Percentiles rank a stretch among this genome's conserved stretches.
phyloP scores from a whole-genome alignment of 1,140 invertebrate genomes.

The Solenopsis fugax region DNA sequence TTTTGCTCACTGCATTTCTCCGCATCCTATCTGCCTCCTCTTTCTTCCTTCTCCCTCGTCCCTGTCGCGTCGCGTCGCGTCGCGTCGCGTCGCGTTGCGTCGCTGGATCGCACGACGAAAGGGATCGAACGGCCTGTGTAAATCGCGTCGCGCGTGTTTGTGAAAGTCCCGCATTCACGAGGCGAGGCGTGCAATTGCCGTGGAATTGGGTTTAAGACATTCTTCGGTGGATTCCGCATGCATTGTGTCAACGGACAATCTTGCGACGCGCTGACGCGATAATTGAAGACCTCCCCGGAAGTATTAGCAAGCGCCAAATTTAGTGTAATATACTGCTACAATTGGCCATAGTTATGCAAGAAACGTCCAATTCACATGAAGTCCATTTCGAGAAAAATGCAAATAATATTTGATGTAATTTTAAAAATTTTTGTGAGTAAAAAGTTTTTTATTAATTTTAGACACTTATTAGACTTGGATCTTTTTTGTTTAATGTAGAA shows the following conservation, averaged over 20 bases:
- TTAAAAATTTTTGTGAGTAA: no score
- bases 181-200: constrained; percentile 17
- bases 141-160: constrained; percentile 36
- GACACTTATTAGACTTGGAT: no score
- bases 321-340: not conserved
- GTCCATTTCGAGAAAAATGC: no score
- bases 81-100: not conserved
- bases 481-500: no score
- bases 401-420: no score
- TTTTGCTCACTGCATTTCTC: constrained; percentile 17
- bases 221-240: constrained; percentile 7
- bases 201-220: constrained; percentile 36
- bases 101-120: constrained; percentile 27
- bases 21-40: not conserved
- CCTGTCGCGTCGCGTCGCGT: not conserved
- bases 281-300: not conserved
- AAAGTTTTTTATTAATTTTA: no score
- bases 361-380: no score
- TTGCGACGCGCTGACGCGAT: not conserved
- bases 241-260: constrained; percentile 20
- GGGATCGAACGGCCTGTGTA: constrained; percentile 12
- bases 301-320: not conserved
- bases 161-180: constrained; percentile 21
- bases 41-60: constrained; percentile 34
- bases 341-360: no score